Evolutionary conservation across 1,140 invertebrate genomes (phyloP).

Genomic region (Chymomyza costata): DNA sequence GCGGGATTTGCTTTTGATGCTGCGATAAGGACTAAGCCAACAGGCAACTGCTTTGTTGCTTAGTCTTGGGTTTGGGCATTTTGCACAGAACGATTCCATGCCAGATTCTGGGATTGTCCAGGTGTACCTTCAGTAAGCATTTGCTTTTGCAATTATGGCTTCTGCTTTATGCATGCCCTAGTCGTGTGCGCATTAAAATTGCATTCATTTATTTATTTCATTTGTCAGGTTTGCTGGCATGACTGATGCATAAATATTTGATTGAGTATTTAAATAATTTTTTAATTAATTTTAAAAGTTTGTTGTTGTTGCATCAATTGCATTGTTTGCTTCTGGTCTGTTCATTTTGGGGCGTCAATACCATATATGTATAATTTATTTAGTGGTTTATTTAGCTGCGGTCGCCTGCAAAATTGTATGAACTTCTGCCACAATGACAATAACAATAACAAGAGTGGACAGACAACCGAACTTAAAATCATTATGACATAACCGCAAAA

Average conservation of each 20-base stretch:
- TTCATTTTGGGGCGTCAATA: conserved; percentile 51
- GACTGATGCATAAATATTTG: conserved; percentile 44
- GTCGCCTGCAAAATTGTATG: conserved; percentile 35
- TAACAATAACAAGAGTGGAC: background rate
- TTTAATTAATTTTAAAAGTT: conserved; percentile 64
- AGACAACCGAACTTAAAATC: conserved; percentile 23
- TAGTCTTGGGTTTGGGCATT: no score
- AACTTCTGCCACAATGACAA: conserved; percentile 19
- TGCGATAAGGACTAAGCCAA: conserved; percentile 39
- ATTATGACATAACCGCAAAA: conserved; percentile 60
- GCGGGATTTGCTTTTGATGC: conserved; percentile 12
- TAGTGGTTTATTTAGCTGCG: conserved; percentile 58
- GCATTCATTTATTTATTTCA: conserved; percentile 42
- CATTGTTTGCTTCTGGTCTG: no score
- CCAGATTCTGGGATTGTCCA: no score
- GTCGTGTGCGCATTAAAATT: no score
- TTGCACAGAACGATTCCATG: no score
- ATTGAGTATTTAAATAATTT: conserved; percentile 52
- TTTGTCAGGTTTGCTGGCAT: conserved; percentile 16
- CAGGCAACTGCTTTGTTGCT: conserved; percentile 36
- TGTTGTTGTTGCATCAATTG: conserved; percentile 10
- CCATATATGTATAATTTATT: conserved; percentile 58
- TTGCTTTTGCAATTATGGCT: no score
- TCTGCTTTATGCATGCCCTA: no score
- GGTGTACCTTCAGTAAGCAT: no score